Evolutionary conservation across 1,140 invertebrate species (phyloP).

Genomic region (Cydia fagiglandana): DNA sequence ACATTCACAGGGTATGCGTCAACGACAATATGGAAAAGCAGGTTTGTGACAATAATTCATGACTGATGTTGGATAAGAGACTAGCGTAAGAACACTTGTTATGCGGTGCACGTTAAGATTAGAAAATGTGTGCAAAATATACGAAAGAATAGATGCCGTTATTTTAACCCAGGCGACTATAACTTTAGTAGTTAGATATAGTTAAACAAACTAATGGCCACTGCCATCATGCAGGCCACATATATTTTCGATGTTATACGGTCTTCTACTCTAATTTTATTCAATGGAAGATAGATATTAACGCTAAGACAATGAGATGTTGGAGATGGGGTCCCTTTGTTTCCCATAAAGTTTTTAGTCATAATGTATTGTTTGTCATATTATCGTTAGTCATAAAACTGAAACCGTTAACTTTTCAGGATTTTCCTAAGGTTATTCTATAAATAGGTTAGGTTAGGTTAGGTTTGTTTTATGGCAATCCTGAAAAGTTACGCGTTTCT

Average conservation of each 20-base stretch:
- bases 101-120: slow-evolving; percentile 21
- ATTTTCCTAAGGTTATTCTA: too few species aligned
- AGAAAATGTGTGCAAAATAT: neutral
- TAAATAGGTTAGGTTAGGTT: too few species aligned
- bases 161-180: slow-evolving; percentile 20
- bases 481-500: too few species aligned
- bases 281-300: neutral
- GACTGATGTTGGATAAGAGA: slow-evolving; percentile 23
- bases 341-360: too few species aligned
- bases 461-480: too few species aligned
- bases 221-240: neutral
- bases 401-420: too few species aligned
- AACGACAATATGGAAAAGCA: slow-evolving; percentile 22
- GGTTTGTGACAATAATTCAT: slow-evolving; percentile 33
- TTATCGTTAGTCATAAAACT: too few species aligned
- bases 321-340: too few species aligned
- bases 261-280: neutral
- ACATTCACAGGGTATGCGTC: slow-evolving; percentile 10
- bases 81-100: slow-evolving; percentile 32
- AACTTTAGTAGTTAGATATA: neutral
- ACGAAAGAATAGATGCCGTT: slow-evolving; percentile 27
- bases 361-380: too few species aligned
- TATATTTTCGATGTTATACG: neutral
- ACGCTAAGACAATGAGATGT: neutral
- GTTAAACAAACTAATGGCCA: neutral